Evolutionary conservation across 2,888 invertebrate species (phyloP), one percentile per base, ranked within the genome.

Genomic region (Thumatha senex): DNA sequence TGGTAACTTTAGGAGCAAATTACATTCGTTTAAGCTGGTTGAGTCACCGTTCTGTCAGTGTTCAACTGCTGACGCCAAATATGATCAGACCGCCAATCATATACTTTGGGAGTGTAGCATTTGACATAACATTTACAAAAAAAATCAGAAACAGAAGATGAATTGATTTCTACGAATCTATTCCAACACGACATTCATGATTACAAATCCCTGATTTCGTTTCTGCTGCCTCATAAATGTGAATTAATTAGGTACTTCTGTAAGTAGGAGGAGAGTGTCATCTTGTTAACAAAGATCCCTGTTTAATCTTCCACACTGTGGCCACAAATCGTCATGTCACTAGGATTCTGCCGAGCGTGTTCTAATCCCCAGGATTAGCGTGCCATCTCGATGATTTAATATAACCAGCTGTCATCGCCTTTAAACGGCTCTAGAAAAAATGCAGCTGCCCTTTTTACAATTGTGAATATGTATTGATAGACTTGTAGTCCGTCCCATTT

Each of bases 341-440:
- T 51, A n/a, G 67, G 72, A 76, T 76, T 64, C 61, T 54, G 46
- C 58, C 74, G 74, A 78, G 69, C 74, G 53, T 61, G 54, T 58
- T 50, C 70, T 85, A 84, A 88, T 80, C 84, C 80, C 30, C 0
- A 2, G 64, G 82, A 70, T 76, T 72, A 72, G 56, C 60, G 44
- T 34, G 42, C 56, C n/a, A 15, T 35, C 34, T 39, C 42, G 66
- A 78, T 84, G 85, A 88, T 86, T 82, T 85, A 87, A 62, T 62
- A 67, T 61, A 67, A 59, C 72, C 87, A 86, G 84, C 88, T 87
- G 89, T 88, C 89, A 82, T 59, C 86, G 80, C 70, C 72, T 62
- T n/a, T 72, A 54, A 48, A 54, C 54, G 58, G 39, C 47, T 50
- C 48, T 18, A 55, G 39, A 55, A 56, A 54, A 3, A 30, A 24